Evolutionary conservation across 1,140 invertebrate genomes (phyloP).

Genomic region (Periplaneta americana): DNA sequence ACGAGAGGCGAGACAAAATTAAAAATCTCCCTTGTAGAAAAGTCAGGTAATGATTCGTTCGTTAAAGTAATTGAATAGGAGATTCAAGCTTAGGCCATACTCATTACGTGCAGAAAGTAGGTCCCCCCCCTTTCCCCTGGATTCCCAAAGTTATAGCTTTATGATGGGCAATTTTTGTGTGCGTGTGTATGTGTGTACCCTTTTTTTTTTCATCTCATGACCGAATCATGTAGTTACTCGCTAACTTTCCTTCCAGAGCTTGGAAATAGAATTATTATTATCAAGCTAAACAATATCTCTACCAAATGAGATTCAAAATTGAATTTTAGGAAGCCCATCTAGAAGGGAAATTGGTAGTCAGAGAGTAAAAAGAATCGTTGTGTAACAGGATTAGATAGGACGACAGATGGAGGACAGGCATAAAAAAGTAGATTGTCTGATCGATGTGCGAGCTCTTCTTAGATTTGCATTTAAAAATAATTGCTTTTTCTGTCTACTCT

Average conservation of each 20-base stretch:
- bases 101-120: background rate
- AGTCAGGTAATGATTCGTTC: background rate
- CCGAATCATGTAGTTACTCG: background rate
- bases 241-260: background rate
- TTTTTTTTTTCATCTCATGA: background rate
- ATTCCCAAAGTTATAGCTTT: background rate
- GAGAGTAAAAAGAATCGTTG: background rate
- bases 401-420: background rate
- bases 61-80: background rate
- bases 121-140: no score
- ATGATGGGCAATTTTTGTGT: background rate
- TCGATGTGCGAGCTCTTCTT: background rate
- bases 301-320: slow-evolving; percentile 17
- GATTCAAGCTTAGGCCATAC: background rate
- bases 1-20: background rate
- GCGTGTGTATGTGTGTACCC: no score
- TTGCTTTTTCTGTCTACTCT: background rate
- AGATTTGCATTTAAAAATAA: background rate
- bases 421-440: background rate
- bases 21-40: background rate
- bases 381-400: background rate
- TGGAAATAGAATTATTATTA: slow-evolving; percentile 16
- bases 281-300: slow-evolving; percentile 17
- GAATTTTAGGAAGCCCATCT: slow-evolving; percentile 15
- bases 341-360: slow-evolving; percentile 16